Evolutionary conservation across 2,797 vertebrate genomes (phyloP).

Genomic region (Silurus lanzhouensis): DNA sequence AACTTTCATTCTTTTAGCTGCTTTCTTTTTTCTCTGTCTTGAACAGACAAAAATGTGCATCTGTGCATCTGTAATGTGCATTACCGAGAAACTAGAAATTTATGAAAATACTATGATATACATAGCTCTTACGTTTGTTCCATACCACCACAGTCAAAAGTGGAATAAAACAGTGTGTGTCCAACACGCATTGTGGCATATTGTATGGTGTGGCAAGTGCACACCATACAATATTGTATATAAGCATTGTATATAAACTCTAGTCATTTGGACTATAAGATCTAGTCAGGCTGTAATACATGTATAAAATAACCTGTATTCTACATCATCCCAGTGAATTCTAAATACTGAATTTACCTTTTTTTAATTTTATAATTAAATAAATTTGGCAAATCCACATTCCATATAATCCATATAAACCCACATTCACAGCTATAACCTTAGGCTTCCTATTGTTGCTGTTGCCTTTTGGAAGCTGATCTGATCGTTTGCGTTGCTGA

Average conservation of each 20-base stretch:
- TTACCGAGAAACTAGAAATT: neutral
- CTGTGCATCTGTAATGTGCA: too few relatives aligned
- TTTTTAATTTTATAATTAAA: neutral
- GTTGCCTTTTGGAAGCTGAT: conserved; percentile 56
- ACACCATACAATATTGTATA: too few relatives aligned
- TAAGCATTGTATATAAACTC: neutral
- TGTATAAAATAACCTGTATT: neutral
- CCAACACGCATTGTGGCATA: neutral
- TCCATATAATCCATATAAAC: neutral
- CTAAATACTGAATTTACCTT: too few relatives aligned
- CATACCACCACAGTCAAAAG: neutral
- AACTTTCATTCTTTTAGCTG: too few relatives aligned
- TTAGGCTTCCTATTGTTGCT: neutral
- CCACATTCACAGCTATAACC: neutral
- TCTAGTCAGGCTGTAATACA: neutral
- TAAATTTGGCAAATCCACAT: neutral
- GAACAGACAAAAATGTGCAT: neutral
- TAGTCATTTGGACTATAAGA: neutral
- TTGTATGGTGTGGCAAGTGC: neutral
- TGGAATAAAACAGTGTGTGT: neutral
- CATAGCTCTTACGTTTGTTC: neutral
- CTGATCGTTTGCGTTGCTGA: too few relatives aligned
- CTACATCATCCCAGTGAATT: neutral
- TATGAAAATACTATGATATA: neutral
- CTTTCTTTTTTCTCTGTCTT: neutral